phyloP scores from a whole-genome alignment of 1,140 invertebrate genomes.

The Cotesia glomerata region DNA sequence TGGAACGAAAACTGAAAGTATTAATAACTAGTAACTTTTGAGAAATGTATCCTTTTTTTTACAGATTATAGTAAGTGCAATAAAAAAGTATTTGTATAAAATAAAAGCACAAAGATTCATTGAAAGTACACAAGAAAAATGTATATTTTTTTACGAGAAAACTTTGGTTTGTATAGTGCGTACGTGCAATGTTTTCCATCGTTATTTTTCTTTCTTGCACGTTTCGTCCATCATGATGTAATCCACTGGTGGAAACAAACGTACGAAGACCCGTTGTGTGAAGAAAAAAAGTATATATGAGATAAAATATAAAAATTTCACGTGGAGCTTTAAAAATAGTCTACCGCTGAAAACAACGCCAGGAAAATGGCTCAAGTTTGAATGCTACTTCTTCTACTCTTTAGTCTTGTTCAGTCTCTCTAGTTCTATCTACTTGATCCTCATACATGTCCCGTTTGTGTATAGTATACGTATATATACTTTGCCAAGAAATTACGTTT shows the following conservation, averaged over 20 bases:
- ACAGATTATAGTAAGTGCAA: not conserved
- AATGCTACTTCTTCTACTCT: too few relatives aligned
- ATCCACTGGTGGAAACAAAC: slow-evolving; percentile 24
- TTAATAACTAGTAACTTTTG: not conserved
- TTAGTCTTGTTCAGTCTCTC: too few relatives aligned
- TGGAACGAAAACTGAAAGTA: not conserved
- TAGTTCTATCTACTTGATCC: too few relatives aligned
- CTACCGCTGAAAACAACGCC: too few relatives aligned
- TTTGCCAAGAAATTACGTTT: slow-evolving; percentile 24
- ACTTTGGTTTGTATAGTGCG: slow-evolving; percentile 20
- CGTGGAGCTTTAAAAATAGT: too few relatives aligned
- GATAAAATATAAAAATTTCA: not conserved
- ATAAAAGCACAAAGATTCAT: slow-evolving; percentile 3
- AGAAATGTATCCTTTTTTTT: not conserved
- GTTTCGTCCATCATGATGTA: slow-evolving; percentile 17
- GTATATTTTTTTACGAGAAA: slow-evolving; percentile 22
- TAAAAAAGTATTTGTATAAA: not conserved
- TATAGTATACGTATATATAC: too few relatives aligned
- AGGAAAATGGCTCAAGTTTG: too few relatives aligned
- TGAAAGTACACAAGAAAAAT: slow-evolving; percentile 19
- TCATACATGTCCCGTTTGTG: too few relatives aligned
- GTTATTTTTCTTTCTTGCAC: not conserved
- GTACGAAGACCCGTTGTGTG: slow-evolving; percentile 38
- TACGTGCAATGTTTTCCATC: slow-evolving; percentile 10
- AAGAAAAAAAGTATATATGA: slow-evolving; percentile 7